These are phyloP conservation scores for Siniperca undulata DNA, from an alignment of 2,797 vertebrate species.

Conservation along the genomic window DNA sequence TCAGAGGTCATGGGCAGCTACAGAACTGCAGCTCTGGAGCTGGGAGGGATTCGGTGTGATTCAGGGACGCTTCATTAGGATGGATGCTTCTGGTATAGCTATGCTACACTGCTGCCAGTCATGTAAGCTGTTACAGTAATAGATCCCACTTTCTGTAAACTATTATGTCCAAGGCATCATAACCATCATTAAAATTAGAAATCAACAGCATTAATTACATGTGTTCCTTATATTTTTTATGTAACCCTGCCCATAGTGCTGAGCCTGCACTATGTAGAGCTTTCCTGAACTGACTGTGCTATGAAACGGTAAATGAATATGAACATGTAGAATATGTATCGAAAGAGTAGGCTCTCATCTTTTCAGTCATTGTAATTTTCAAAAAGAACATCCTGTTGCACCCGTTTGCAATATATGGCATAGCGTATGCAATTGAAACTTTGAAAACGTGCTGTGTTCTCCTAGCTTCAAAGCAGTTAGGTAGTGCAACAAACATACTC, in stretches of 20 bases:
- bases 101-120: background rate
- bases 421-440: too few relatives aligned
- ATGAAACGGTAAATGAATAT: background rate
- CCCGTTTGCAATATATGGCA: too few relatives aligned
- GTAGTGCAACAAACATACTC: too few relatives aligned
- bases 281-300: background rate
- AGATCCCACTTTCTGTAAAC: background rate
- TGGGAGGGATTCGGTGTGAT: constrained; percentile 1
- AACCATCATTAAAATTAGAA: background rate
- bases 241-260: background rate
- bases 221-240: background rate
- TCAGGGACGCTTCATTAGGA: background rate
- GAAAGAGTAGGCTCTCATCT: background rate
- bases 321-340: background rate
- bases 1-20: constrained; percentile 18
- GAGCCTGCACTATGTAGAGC: background rate
- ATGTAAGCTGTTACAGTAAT: background rate
- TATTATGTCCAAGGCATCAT: background rate
- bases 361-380: too few relatives aligned
- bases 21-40: constrained; percentile 5
- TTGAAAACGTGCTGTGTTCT: too few relatives aligned
- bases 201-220: background rate
- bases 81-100: background rate
- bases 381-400: too few relatives aligned
- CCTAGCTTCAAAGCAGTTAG: too few relatives aligned